phyloP scores from a whole-genome alignment of 2,888 invertebrate genomes.

The Panorpa germanica region DNA sequence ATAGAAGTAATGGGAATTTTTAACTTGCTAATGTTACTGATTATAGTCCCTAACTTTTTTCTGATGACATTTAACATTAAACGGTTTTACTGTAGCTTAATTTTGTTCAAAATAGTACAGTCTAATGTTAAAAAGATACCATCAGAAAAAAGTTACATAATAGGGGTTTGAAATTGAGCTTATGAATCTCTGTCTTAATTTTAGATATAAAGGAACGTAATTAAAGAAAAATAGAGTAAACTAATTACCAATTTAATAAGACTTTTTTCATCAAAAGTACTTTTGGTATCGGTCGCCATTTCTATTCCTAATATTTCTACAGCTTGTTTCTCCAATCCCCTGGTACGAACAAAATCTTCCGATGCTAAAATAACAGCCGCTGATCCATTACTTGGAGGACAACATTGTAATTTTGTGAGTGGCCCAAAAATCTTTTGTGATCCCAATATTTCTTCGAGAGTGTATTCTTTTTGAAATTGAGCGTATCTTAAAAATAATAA shows the following conservation, averaged over 20 bases:
- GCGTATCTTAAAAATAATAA: conserved; percentile 31
- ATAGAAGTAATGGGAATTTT: no score
- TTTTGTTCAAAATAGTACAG: no score
- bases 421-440: conserved; percentile 42
- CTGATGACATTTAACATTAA: no score
- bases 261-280: conserved; percentile 39
- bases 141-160: conserved; percentile 9
- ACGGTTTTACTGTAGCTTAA: no score
- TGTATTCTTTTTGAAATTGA: conserved; percentile 47
- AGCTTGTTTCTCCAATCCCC: conserved; percentile 37
- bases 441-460: conserved; percentile 39
- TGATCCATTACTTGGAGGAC: conserved; percentile 55
- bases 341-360: conserved; percentile 39
- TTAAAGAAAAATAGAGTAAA: background rate
- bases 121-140: no score
- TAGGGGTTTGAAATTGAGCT: no score
- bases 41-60: no score
- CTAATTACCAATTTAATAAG: conserved; percentile 38
- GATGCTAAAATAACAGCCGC: conserved; percentile 46
- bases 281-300: conserved; percentile 45
- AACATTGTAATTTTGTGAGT: conserved; percentile 52
- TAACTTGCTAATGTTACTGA: no score
- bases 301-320: conserved; percentile 52
- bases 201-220: no score
- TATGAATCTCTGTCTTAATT: no score